These are phyloP conservation scores for Esox lucius DNA, from an alignment of 2,797 vertebrate species.

Conservation along the genomic window DNA sequence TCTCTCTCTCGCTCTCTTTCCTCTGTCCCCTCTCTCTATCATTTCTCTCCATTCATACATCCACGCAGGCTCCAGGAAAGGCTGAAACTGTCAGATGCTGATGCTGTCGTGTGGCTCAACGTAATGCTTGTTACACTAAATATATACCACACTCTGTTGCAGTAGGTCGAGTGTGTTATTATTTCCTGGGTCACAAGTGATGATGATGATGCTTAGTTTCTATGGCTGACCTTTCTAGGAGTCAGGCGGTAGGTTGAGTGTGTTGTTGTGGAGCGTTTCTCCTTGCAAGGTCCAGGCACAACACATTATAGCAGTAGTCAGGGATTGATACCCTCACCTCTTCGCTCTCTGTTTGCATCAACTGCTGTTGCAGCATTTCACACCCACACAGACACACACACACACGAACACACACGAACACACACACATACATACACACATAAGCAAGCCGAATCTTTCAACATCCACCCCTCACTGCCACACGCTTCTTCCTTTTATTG, in stretches of 20 bases:
- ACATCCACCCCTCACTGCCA: neutral
- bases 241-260: neutral
- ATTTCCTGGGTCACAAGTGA: neutral
- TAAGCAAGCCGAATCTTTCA: neutral
- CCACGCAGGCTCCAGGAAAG: neutral
- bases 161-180: neutral
- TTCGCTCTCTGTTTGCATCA: neutral
- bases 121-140: neutral
- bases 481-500: neutral
- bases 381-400: constrained; percentile 14
- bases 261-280: neutral
- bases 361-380: constrained; percentile 6
- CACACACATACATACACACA: constrained; percentile 15
- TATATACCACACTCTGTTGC: neutral
- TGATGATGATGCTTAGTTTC: neutral
- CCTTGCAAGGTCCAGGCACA: neutral
- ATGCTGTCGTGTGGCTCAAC: neutral
- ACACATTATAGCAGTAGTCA: neutral
- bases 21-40: neutral
- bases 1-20: neutral
- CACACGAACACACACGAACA: constrained; percentile 8
- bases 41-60: constrained; percentile 10
- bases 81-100: too few relatives aligned
- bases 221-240: neutral
- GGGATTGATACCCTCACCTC: too few relatives aligned